These are phyloP conservation scores for Arion vulgaris DNA, from an alignment of 1,140 invertebrate species.

Conservation along the genomic window DNA sequence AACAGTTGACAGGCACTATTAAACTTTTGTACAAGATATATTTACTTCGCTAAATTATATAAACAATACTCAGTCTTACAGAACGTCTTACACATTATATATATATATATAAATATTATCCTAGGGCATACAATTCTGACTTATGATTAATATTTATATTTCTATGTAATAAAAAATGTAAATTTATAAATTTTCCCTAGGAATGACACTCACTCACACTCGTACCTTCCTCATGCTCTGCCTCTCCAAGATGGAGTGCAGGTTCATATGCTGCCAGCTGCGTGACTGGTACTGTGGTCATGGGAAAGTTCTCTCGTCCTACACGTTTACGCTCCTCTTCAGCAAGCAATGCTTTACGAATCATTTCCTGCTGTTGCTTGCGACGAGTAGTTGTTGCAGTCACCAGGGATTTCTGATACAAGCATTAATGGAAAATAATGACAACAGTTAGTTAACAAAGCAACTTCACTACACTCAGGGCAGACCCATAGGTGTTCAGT, in stretches of 20 bases:
- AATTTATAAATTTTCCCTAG: neutral
- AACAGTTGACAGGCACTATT: neutral
- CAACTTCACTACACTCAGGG: too few relatives aligned
- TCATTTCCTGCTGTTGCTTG: constrained; percentile 98
- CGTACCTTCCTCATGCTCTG: constrained; percentile 72
- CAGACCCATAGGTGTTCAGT: too few relatives aligned
- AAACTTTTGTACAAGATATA: too few relatives aligned
- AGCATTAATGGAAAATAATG: too few relatives aligned
- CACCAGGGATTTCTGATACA: constrained; percentile 87
- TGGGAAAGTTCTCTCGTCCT: constrained; percentile 95
- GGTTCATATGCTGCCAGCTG: constrained; percentile 95
- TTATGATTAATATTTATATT: neutral
- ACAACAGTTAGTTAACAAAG: too few relatives aligned
- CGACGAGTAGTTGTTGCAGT: constrained; percentile 98
- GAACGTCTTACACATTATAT: too few relatives aligned
- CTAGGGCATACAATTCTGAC: neutral
- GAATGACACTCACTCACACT: neutral
- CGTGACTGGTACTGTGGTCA: constrained; percentile 93
- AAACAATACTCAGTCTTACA: too few relatives aligned
- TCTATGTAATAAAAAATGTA: neutral
- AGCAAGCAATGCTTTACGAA: constrained; percentile 93
- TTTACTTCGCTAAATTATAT: too few relatives aligned
- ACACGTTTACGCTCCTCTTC: constrained; percentile 95
- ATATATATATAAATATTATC: neutral
- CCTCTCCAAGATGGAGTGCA: constrained; percentile 81